Conservation (phyloP, 2,888 invertebrate genomes). For the Rhingia campestris region DNA sequence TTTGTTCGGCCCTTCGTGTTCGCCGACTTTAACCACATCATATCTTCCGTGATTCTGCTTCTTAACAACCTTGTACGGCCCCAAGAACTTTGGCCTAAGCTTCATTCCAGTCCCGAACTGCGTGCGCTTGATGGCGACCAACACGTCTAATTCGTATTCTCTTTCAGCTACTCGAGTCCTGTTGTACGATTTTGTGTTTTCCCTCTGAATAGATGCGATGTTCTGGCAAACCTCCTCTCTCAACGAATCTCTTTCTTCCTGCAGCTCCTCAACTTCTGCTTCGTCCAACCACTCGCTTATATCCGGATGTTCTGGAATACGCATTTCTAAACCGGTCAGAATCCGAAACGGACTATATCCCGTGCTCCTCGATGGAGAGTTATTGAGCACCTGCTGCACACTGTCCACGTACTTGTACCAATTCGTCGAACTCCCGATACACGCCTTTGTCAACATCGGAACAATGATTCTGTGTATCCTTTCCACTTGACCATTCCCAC, state of each 20-base stretch:
- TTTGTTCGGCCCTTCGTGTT: too few species aligned
- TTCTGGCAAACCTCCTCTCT: conserved; percentile 46
- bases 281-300: conserved; percentile 40
- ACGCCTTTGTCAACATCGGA: conserved; percentile 78
- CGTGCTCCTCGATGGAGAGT: conserved; percentile 75
- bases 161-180: conserved; percentile 24
- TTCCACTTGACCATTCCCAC: conserved; percentile 78
- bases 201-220: conserved; percentile 39
- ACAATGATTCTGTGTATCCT: conserved; percentile 77
- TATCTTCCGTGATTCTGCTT: too few species aligned
- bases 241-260: conserved; percentile 28
- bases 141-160: conserved; percentile 34
- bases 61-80: too few species aligned
- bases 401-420: conserved; percentile 76
- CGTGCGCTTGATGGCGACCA: conserved; percentile 59
- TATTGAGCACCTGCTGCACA: conserved; percentile 76
- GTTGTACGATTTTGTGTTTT: conserved; percentile 44
- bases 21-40: too few species aligned
- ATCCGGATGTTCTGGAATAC: background rate
- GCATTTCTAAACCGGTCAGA: conserved; percentile 58
- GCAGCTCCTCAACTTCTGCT: background rate
- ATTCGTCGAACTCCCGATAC: conserved; percentile 76
- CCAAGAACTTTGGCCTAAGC: conserved; percentile 42
- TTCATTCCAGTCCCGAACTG: conserved; percentile 53
- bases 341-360: conserved; percentile 46